Evolutionary conservation across 2,797 vertebrate species (phyloP), one percentile per base, ranked within the genome.

Genomic region (Chelidonichthys spinosus): DNA sequence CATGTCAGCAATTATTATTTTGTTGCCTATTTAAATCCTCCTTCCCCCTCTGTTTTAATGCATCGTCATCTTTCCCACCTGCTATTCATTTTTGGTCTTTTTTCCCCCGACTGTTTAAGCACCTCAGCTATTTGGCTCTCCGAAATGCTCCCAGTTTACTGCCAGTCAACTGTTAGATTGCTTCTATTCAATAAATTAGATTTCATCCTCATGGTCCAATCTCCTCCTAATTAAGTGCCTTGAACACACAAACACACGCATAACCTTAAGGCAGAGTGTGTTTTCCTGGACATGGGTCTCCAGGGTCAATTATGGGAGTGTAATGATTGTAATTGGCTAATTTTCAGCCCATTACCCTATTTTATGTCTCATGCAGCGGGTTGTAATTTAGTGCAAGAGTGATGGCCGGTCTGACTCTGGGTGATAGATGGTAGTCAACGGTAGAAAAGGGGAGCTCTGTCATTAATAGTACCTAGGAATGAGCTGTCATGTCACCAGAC

Each of bases 251-350:
- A 39, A 79, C 43, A 75, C 66, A 71, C 77, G 69, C 79, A 72
- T 68, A 75, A 75, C 77, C 79, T 90, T 84, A 88, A 91, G 60
- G 75, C 81, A 74, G 73, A 56, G 65, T 72, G 71, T 85, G 75
- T 78, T 70, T 76, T 74, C 79, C 81, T 81, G 85, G 87, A 90
- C 83, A 78, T 55, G 80, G 80, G 86, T 89, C 85, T 88, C 83
- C 72, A 76, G 89, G 91, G 91, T 93, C 88, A 92, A 90, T 93
- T 90, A 90, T 83, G 73, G 85, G 67, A 71, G 76, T 82, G 85
- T 92, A 92, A 93, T 93, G 86, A 91, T 85, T 87, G 69, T 91
- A 93, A 94, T 87, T 87, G 88, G 80, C 87, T 87, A 71, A 91
- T 94, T 92, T 91, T 90, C 85, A 75, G 72, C 81, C 82, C 89